Evolutionary conservation across 2,797 vertebrate genomes (phyloP), one percentile per base, ranked within the genome.

Genomic region (Karalla daura): DNA sequence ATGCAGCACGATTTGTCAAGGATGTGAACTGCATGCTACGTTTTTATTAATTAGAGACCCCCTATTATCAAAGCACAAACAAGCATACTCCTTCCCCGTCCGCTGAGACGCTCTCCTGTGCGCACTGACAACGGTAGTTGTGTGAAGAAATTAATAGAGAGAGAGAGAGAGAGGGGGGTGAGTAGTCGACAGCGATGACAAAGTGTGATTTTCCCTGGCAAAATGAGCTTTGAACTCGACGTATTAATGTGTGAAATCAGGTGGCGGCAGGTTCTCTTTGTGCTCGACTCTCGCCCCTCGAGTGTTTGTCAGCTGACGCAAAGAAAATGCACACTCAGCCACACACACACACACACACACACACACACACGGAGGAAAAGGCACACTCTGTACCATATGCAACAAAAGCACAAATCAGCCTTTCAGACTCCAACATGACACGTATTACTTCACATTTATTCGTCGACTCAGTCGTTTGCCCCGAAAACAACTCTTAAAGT

Each of bases 151-250:
- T n/a, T n/a, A n/a, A n/a, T n/a, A n/a, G n/a, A n/a, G n/a, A n/a
- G n/a, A n/a, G n/a, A n/a, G n/a, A n/a, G n/a, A n/a, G n/a, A n/a
- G n/a, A n/a, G n/a, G n/a, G n/a, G n/a, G n/a, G n/a, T n/a, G n/a
- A n/a, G n/a, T n/a, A n/a, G n/a, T n/a, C n/a, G n/a, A n/a, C n/a
- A n/a, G n/a, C n/a, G n/a, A n/a, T n/a, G n/a, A n/a, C 7, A 51
- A 39, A 39, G 11, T 6, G n/a, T n/a, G n/a, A 40, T 45, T 18
- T 11, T 36, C 30, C 2, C 5, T 23, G 43, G 1, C 32, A 49
- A 66, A n/a, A 55, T 53, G 5, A 56, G 25, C 40, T 54, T 39
- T 54, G 21, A 63, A 61, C 46, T 67, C 1, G 36, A 25, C 35
- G 20, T 24, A 5, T 15, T 27, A 33, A 10, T 40, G 30, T 40